Conservation (phyloP, 2,113 vertebrate species). For the Alexandromys fortis region DNA sequence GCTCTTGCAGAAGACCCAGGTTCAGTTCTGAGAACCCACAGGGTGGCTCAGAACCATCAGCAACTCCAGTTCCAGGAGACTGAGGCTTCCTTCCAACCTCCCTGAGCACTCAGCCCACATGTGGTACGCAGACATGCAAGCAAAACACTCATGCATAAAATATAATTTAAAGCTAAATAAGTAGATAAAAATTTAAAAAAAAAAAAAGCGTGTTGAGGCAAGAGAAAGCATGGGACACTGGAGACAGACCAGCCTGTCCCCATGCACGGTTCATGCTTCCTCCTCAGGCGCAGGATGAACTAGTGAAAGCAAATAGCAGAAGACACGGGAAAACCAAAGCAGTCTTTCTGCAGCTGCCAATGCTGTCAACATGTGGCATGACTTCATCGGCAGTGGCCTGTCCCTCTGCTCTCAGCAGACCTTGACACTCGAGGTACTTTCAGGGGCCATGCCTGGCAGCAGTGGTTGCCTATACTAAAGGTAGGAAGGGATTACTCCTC, state of each 20-base stretch:
- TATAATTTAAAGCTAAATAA: neutral
- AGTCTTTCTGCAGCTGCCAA: neutral
- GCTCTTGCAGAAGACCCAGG: neutral
- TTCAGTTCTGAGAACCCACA: neutral
- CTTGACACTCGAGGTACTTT: neutral
- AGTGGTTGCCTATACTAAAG: fast-evolving
- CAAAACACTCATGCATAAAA: neutral
- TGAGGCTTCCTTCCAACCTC: neutral
- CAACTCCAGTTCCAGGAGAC: neutral
- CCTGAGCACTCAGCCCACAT: neutral
- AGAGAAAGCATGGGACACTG: neutral
- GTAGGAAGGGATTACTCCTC: too few species aligned
- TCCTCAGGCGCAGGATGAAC: neutral
- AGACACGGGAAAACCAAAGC: neutral
- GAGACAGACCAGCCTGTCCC: neutral
- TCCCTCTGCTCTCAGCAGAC: neutral
- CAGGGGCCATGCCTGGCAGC: neutral
- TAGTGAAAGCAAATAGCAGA: neutral
- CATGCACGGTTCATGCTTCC: neutral
- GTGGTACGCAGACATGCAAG: too few species aligned
- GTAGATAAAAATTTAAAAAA: neutral
- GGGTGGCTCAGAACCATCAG: neutral
- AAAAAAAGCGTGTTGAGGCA: neutral
- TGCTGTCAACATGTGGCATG: neutral
- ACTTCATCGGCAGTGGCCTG: neutral